Conservation (phyloP, 2,888 invertebrate genomes). For the Nomada hirtipes region DNA sequence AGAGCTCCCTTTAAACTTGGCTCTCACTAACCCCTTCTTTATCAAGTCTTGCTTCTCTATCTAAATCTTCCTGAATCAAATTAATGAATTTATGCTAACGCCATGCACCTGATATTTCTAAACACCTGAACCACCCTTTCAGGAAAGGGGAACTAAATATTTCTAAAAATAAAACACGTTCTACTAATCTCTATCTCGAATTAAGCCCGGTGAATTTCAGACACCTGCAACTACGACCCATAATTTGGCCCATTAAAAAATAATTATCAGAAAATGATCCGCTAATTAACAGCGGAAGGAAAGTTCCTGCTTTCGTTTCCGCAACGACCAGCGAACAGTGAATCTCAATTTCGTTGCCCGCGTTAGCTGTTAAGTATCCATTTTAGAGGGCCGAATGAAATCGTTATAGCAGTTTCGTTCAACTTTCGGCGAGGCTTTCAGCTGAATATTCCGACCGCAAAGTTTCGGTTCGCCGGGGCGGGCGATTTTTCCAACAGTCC, state of each 20-base stretch:
- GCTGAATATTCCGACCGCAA: constrained; percentile 3
- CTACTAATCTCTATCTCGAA: too few relatives aligned
- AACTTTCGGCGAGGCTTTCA: too few relatives aligned
- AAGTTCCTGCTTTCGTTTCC: background rate
- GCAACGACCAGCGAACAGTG: background rate
- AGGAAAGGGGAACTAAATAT: too few relatives aligned
- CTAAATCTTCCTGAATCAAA: too few relatives aligned
- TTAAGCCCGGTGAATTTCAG: constrained; percentile 8
- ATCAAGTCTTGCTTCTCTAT: background rate
- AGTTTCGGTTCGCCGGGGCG: background rate
- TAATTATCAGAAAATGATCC: constrained; percentile 25
- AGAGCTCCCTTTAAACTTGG: constrained; percentile 2
- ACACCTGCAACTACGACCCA: constrained; percentile 24
- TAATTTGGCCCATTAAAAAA: background rate
- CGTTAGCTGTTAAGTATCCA: constrained; percentile 1
- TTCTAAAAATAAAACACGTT: too few relatives aligned
- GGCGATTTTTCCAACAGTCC: background rate
- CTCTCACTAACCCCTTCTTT: background rate
- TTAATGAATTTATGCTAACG: too few relatives aligned
- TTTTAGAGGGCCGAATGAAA: background rate
- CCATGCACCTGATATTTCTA: too few relatives aligned
- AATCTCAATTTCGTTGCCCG: background rate
- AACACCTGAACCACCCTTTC: too few relatives aligned
- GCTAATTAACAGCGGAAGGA: constrained; percentile 6
- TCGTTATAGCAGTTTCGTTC: constrained; percentile 7